These are phyloP conservation scores for Halichoeres trimaculatus DNA, from an alignment of 2,113 vertebrate genomes.

Conservation along the genomic window DNA sequence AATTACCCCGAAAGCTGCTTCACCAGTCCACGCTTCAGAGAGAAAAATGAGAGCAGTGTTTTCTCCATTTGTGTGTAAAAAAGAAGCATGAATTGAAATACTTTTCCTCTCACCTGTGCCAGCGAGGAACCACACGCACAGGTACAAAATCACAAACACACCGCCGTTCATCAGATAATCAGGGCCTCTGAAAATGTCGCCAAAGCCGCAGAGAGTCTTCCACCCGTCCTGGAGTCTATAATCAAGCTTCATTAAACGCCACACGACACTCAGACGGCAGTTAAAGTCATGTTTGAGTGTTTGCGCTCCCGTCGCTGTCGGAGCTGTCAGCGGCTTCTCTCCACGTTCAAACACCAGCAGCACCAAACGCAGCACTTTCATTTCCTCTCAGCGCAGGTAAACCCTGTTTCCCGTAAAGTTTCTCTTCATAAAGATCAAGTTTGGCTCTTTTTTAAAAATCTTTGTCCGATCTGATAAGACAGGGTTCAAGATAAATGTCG, in stretches of 20 bases:
- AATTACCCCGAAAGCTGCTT: constrained; percentile 38
- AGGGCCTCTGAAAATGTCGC: background rate
- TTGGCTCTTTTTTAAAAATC: background rate
- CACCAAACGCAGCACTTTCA: constrained; percentile 40
- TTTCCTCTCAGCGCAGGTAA: constrained; percentile 60
- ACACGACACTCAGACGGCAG: constrained; percentile 37
- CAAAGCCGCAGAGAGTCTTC: background rate
- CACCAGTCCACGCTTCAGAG: constrained; percentile 19
- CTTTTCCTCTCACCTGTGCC: constrained; percentile 21
- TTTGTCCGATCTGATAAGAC: constrained; percentile 31
- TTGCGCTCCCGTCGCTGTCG: constrained; percentile 38
- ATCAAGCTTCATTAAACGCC: constrained; percentile 56
- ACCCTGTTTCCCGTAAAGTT: constrained; percentile 16
- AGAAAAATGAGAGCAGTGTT: constrained; percentile 49
- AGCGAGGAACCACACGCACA: constrained; percentile 13
- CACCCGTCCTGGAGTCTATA: constrained; percentile 38
- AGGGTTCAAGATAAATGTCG: background rate
- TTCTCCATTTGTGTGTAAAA: constrained; percentile 62
- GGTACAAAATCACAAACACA: constrained; percentile 11
- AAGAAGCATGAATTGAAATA: constrained; percentile 22
- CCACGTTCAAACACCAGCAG: constrained; percentile 31
- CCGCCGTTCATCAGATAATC: constrained; percentile 7
- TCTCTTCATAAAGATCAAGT: constrained; percentile 4
- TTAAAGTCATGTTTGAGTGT: constrained; percentile 22
- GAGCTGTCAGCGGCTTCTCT: constrained; percentile 56